Percentiles rank a stretch among this genome's conserved stretches.
Evolutionary conservation across 2,113 vertebrate genomes (phyloP).

Genomic region (Nesoenas mayeri): DNA sequence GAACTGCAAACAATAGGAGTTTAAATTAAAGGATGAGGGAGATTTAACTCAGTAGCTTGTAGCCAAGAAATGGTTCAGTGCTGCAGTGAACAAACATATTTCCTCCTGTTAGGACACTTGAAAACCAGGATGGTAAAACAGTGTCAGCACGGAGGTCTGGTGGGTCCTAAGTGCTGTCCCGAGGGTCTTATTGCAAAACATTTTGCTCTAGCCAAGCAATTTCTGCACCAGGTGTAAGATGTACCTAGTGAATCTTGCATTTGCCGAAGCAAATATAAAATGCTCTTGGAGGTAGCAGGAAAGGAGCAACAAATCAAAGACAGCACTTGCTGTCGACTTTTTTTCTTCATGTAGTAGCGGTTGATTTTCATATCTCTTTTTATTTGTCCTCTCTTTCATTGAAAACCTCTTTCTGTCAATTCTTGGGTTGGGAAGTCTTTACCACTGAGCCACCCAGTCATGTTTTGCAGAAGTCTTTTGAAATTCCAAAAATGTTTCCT

Average conservation of each 20-base stretch:
- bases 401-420: neutral
- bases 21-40: constrained; percentile 28
- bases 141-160: neutral
- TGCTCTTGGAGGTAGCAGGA: neutral
- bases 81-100: neutral
- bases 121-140: neutral
- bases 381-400: neutral
- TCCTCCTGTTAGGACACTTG: neutral
- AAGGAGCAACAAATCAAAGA: neutral
- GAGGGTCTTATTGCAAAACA: neutral
- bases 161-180: neutral
- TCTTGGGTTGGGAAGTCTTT: neutral
- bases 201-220: neutral
- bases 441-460: neutral
- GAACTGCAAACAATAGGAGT: constrained; percentile 48
- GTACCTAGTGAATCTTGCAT: neutral
- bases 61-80: neutral
- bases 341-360: neutral
- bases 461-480: neutral
- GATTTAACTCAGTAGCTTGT: neutral
- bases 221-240: neutral
- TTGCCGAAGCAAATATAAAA: neutral
- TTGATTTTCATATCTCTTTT: neutral
- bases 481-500: neutral
- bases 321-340: neutral